Evolutionary conservation across 2,113 vertebrate genomes (phyloP).

Genomic region (Brachypteracias leptosomus): DNA sequence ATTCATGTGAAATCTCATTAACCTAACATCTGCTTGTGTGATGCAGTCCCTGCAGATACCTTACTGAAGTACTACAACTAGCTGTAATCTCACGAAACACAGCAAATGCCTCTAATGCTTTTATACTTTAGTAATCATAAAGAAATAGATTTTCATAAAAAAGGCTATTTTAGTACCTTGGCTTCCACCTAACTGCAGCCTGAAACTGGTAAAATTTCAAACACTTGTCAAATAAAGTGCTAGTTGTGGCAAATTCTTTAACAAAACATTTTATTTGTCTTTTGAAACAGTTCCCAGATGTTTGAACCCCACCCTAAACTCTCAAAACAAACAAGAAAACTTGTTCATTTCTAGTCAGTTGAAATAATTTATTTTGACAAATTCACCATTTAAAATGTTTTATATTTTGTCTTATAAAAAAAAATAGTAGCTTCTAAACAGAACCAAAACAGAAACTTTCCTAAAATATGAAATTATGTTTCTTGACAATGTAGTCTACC

Average conservation of each 20-base stretch:
- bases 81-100: neutral
- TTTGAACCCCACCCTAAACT: neutral
- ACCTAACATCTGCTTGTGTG: neutral
- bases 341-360: neutral
- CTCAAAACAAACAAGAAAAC: neutral
- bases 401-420: neutral
- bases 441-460: neutral
- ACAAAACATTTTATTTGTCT: neutral
- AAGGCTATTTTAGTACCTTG: accelerated
- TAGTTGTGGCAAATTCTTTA: neutral
- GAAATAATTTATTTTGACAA: neutral
- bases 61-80: neutral
- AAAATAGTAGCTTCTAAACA: neutral
- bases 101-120: neutral
- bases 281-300: neutral
- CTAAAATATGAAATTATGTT: neutral
- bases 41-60: neutral
- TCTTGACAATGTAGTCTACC: neutral
- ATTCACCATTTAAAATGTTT: neutral
- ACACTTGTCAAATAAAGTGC: neutral
- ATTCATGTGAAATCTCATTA: neutral
- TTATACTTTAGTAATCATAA: neutral
- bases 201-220: neutral
- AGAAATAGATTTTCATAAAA: neutral
- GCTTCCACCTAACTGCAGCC: neutral